Evolutionary conservation across 2,888 invertebrate genomes (phyloP), one percentile per base, ranked within the genome.

Genomic region (Nemoura dubitans): DNA sequence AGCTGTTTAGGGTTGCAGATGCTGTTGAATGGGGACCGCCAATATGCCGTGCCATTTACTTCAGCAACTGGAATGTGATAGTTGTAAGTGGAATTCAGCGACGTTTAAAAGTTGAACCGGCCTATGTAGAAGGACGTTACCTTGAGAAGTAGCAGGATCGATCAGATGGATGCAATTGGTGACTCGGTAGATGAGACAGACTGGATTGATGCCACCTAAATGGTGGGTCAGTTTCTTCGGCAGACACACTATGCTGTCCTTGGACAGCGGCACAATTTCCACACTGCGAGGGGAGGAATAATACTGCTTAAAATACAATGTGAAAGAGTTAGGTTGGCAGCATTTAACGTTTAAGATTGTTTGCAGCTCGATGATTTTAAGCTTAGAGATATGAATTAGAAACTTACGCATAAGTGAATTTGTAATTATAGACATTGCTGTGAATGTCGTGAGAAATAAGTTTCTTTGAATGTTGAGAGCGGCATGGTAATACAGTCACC

Each of bases 401-500:
- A 28, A 28, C 83, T 88, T 90, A 92, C 92, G 92, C 91, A 92
- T 94, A 97, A 6, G 98, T 97, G 91, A 96, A 97, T 92, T 99
- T 99, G 92, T 98, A 99, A 91, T 99, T 99, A 92, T 97, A 99
- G 21, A 95, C 94, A 91, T 99, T 99, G 91, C 97, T 99, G 92
- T 98, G 98, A 87, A 98, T 96, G 92, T 99, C 99, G 90, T 99
- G 99, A 0, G 99, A 98, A 89, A 99, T 96, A 77, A 99, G 93
- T 90, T 98, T 98, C 91, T 99, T 98, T 0, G 99, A 98, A 90
- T 97, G 96, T 89, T 96, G 95, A 90, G 95, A 95, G 90, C 96
- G 96, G 89, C 97, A 96, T 0, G 99, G 99, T 86, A 99, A 94
- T 89, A 98, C 96, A 5, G 97, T 94, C 88, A 94, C 93, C 14